Evolutionary conservation across 30 jellyfish, hydroid and myxozoan genomes (phyloP), one percentile per base, ranked within the genome.

Genomic region (Hydractinia echinata): DNA sequence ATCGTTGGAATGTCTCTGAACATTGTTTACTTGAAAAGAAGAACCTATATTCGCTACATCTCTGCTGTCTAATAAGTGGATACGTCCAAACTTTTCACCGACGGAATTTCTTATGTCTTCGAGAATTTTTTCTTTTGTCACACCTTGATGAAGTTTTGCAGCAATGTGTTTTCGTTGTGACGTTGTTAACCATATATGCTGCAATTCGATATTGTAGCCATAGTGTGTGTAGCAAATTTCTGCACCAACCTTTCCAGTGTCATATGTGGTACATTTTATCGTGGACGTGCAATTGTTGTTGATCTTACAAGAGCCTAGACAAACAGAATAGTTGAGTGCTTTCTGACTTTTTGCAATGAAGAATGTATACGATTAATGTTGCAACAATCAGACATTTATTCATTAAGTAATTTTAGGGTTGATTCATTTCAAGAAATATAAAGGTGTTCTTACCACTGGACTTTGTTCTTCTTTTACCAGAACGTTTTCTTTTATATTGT

Each of bases 231-330:
- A 53, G 61, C 84, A 68, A 68, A 55, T 21, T 39, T 68, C 89
- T 16, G 53, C 89, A 48, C 60, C 14, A 6, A 67, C 50, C 5
- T 18, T 51, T 71, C 64, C 51, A 51, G 50, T 50, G 19, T 52
- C 51, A 54, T 67, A 49, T 51, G 44, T 67, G 54, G 74, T 68
- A 48, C 53, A 77, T 54, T 71, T 82, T 62, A 82, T 69, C 39
- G 89, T 82, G 62, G 86, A 69, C 9, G 89, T 82, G 89, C 89
- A 82, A 55, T 82, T 82, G 55, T 71, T 82, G 83, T 82, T 84
- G 52, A 82, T 82, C 49, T 67, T 52, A 51, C 84, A 68, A 67
- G 89, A 51, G 54, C 89, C 89, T 82, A 81, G 10, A n/a, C n/a
- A n/a, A 53, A 83, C 51, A 53, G 55, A 54, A 68, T 51, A 81